These are phyloP conservation scores for Lysandra coridon DNA, from an alignment of 2,888 invertebrate species.

Conservation along the genomic window DNA sequence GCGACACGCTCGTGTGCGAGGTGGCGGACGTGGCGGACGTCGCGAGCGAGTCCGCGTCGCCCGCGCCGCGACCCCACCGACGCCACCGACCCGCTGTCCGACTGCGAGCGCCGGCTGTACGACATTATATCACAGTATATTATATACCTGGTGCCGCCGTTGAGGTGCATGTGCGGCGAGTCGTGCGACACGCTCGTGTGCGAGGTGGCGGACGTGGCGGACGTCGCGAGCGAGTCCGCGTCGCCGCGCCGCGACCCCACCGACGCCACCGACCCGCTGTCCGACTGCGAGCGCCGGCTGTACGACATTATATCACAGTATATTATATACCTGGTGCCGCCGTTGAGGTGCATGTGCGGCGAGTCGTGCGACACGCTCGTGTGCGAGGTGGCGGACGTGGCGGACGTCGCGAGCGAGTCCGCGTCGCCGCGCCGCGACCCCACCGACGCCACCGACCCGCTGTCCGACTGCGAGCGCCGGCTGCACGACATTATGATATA, in stretches of 20 bases:
- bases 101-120: too few species aligned
- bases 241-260: conserved; percentile 80
- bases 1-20: conserved; percentile 73
- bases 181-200: conserved; percentile 83
- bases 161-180: conserved; percentile 64
- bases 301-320: too few species aligned
- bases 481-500: not conserved
- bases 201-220: conserved; percentile 83
- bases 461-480: conserved; percentile 86
- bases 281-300: conserved; percentile 83
- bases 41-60: too few species aligned
- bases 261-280: conserved; percentile 87
- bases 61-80: too few species aligned
- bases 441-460: conserved; percentile 82
- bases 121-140: not conserved
- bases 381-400: too few species aligned
- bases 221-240: conserved; percentile 90
- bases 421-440: conserved; percentile 82
- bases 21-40: too few species aligned
- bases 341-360: too few species aligned
- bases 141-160: conserved; percentile 59
- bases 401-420: conserved; percentile 89
- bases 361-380: too few species aligned
- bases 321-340: conserved; percentile 49
- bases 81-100: too few species aligned